phyloP scores from a whole-genome alignment of 2,797 vertebrate species.

The Florisuga fusca region DNA sequence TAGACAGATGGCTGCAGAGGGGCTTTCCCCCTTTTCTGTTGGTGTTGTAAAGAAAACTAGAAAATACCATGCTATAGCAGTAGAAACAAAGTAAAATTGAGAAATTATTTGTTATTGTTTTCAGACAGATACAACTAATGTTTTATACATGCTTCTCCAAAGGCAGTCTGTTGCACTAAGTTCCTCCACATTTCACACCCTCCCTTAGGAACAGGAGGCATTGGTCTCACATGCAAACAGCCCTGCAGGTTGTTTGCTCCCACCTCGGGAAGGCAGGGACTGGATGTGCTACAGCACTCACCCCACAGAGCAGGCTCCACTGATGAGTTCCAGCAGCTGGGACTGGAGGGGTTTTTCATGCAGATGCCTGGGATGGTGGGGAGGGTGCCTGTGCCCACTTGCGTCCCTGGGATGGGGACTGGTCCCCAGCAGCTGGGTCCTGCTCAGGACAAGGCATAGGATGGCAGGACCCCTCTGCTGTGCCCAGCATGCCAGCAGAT shows the following conservation, averaged over 20 bases:
- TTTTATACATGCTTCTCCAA: background rate
- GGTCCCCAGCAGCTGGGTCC: rapidly evolving
- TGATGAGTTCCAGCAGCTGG: background rate
- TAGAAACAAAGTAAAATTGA: background rate
- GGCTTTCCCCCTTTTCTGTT: background rate
- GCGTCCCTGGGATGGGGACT: background rate
- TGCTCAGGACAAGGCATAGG: rapidly evolving
- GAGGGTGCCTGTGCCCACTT: rapidly evolving
- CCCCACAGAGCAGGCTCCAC: background rate
- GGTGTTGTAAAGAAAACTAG: conserved; percentile 34
- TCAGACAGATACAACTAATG: background rate
- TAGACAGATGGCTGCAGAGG: conserved; percentile 40
- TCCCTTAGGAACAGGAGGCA: background rate
- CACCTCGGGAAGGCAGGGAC: too few species aligned
- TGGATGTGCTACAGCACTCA: too few species aligned
- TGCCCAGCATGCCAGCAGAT: background rate
- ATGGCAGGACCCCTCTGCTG: background rate
- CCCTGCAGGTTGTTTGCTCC: background rate
- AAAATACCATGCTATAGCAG: conserved; percentile 4
- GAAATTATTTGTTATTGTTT: background rate
- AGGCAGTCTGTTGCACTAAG: background rate
- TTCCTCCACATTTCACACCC: background rate
- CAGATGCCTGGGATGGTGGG: rapidly evolving
- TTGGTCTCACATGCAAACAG: background rate
- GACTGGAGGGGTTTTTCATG: rapidly evolving